A percentile compares a stretch with the other conserved stretches of the same genome.
Evolutionary conservation across 2,888 invertebrate genomes (phyloP).

Genomic region (Epiblema foenella): DNA sequence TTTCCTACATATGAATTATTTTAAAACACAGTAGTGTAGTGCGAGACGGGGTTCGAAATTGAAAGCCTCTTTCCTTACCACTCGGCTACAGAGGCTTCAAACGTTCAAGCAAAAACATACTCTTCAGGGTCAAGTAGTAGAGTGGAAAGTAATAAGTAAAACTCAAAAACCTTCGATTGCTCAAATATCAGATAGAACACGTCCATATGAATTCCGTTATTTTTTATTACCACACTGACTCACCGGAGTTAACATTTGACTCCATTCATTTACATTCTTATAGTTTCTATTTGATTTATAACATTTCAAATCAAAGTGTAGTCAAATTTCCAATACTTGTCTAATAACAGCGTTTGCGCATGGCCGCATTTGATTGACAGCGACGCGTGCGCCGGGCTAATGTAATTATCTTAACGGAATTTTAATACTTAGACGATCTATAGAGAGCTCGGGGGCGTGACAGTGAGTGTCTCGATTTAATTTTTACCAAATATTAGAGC

Average conservation of each 20-base stretch:
- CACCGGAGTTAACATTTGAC: slow-evolving; percentile 38
- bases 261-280: slow-evolving; percentile 42
- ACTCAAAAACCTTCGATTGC: slow-evolving; percentile 7
- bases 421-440: slow-evolving; percentile 66
- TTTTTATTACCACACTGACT: slow-evolving; percentile 32
- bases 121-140: neutral
- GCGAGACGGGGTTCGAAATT: too few relatives aligned
- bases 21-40: too few relatives aligned
- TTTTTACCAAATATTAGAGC: slow-evolving; percentile 38
- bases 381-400: slow-evolving; percentile 57
- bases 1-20: too few relatives aligned
- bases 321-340: slow-evolving; percentile 48
- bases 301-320: slow-evolving; percentile 43
- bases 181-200: slow-evolving; percentile 14
- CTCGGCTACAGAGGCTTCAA: too few relatives aligned
- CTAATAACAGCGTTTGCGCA: slow-evolving; percentile 49
- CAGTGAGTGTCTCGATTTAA: slow-evolving; percentile 47
- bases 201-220: slow-evolving; percentile 61
- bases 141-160: neutral
- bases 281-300: slow-evolving; percentile 45
- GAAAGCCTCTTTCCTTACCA: too few relatives aligned
- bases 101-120: neutral
- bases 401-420: slow-evolving; percentile 72
- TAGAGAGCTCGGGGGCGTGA: slow-evolving; percentile 52
- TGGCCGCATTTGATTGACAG: slow-evolving; percentile 65